These are phyloP conservation scores for Pseudococcus longispinus DNA, from an alignment of 2,888 invertebrate genomes.

Conservation along the genomic window DNA sequence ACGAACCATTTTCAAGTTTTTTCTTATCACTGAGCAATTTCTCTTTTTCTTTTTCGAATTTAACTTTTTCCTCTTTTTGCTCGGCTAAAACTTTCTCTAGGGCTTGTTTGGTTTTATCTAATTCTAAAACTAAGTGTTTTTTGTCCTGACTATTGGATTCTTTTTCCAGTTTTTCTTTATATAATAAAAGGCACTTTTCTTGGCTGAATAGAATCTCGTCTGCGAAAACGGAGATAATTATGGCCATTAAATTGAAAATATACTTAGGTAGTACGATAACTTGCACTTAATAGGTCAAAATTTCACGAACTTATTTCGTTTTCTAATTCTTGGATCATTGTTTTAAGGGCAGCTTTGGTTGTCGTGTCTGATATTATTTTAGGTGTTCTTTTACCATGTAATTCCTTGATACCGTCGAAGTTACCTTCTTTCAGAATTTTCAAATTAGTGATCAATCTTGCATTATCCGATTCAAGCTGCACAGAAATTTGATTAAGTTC, in stretches of 20 bases:
- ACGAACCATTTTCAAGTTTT: conserved; percentile 64
- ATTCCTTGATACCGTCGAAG: conserved; percentile 65
- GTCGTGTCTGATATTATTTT: conserved; percentile 77
- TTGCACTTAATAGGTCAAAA: neutral
- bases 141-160: conserved; percentile 57
- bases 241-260: neutral
- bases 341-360: conserved; percentile 77
- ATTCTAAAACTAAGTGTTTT: conserved; percentile 59
- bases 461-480: conserved; percentile 71
- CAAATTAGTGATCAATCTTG: conserved; percentile 71
- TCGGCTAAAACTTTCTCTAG: conserved; percentile 60
- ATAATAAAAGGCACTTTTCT: conserved; percentile 68
- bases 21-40: conserved; percentile 67
- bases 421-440: conserved; percentile 73
- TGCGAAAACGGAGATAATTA: conserved; percentile 60
- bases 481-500: conserved; percentile 47
- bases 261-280: too few relatives aligned
- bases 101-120: conserved; percentile 60
- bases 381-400: conserved; percentile 73
- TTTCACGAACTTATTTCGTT: conserved; percentile 75
- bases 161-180: conserved; percentile 58
- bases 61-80: conserved; percentile 61
- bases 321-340: conserved; percentile 86
- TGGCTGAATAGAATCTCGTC: conserved; percentile 70
- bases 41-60: conserved; percentile 66